Percentiles rank a stretch among this genome's conserved stretches.
These are phyloP conservation scores for Xenopus tropicalis DNA, from an alignment of 2,113 vertebrate species.

Conservation along the genomic window DNA sequence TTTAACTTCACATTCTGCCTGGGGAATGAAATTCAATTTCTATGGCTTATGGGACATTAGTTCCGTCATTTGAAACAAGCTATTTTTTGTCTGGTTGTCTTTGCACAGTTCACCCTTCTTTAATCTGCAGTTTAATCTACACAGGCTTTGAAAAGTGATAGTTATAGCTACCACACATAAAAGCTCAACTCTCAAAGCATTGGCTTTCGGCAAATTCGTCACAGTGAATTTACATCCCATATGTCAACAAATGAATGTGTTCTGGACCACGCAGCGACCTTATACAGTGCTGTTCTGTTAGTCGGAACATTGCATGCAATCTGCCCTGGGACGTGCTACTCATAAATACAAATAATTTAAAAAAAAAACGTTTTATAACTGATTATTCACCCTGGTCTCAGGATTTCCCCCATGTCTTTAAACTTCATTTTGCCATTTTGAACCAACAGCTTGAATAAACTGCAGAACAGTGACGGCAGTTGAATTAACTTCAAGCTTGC, in stretches of 20 bases:
- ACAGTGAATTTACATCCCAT: slow-evolving; percentile 38
- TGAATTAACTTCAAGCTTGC: no score
- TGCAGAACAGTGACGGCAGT: no score
- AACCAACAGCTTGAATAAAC: no score
- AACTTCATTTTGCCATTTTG: no score
- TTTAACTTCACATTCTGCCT: slow-evolving; percentile 8
- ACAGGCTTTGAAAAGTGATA: slow-evolving; percentile 42
- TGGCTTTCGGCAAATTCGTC: slow-evolving; percentile 40
- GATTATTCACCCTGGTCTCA: no score
- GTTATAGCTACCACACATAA: slow-evolving; percentile 37
- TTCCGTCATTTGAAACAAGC: slow-evolving; percentile 22
- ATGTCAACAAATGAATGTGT: slow-evolving; percentile 35
- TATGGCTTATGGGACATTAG: slow-evolving; percentile 20
- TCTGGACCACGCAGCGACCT: background rate
- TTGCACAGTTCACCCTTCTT: slow-evolving; percentile 29
- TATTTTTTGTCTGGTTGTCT: slow-evolving; percentile 18
- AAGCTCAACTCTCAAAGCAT: slow-evolving; percentile 36
- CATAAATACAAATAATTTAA: no score
- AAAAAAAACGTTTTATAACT: no score
- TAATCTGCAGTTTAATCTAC: slow-evolving; percentile 29
- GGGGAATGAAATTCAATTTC: slow-evolving; percentile 9
- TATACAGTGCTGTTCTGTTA: slow-evolving; percentile 5
- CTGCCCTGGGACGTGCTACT: background rate
- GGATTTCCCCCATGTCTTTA: no score
- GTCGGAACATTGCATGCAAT: background rate